phyloP scores from a whole-genome alignment of 2,797 vertebrate genomes.

The Leptatherina wallacei region DNA sequence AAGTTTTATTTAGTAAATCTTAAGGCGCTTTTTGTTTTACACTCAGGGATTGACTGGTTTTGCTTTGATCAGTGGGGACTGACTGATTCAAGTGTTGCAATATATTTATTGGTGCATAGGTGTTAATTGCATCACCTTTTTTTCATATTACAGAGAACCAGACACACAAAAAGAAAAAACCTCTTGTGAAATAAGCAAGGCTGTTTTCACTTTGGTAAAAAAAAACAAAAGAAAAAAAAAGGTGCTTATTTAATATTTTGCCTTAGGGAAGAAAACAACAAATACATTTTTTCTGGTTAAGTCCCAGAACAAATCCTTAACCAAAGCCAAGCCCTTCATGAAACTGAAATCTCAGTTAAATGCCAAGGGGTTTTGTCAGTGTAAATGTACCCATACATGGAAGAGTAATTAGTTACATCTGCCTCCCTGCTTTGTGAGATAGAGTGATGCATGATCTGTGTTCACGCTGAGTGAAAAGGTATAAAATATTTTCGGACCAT shows the following conservation, averaged over 20 bases:
- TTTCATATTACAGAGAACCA: not conserved
- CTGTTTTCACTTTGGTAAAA: not conserved
- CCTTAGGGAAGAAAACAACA: not conserved
- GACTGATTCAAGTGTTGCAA: not conserved
- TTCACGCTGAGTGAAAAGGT: not conserved
- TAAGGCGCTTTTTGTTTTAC: not conserved
- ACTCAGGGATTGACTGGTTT: not conserved
- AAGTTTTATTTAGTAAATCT: not conserved
- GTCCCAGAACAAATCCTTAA: not conserved
- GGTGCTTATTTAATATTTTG: not conserved
- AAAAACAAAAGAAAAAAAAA: not conserved
- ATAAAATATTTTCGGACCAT: not conserved
- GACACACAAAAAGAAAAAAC: not conserved
- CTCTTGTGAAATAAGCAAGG: not conserved
- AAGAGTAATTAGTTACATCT: not conserved
- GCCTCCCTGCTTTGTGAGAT: not conserved
- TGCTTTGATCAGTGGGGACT: slow-evolving; percentile 7
- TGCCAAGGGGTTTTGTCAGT: not conserved
- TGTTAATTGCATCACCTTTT: not conserved
- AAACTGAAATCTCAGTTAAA: not conserved
- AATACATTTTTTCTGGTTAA: slow-evolving; percentile 1
- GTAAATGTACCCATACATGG: not conserved
- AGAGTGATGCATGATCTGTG: not conserved
- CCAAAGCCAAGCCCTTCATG: not conserved
- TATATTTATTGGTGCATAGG: slow-evolving; percentile 2